Evolutionary conservation across 2,888 invertebrate genomes (phyloP), one percentile per base, ranked within the genome.

Genomic region (Bombylius discolor): DNA sequence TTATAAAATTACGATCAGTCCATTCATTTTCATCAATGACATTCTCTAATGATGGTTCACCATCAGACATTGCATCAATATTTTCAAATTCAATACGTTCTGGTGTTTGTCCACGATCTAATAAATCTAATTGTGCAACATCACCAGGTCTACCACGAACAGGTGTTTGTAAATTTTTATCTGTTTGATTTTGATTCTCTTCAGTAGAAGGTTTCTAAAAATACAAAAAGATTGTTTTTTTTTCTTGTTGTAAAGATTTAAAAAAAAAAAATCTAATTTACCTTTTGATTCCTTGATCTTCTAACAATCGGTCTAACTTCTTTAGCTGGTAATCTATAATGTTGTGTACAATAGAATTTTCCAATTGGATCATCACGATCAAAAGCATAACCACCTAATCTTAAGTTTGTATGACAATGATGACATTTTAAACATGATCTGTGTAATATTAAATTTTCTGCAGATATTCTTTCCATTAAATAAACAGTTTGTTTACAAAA

Each of bases 1-100:
- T 88, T 47, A 90, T 83, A 71, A 92, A 92, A 77, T 96, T 96
- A 63, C 91, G 81, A 64, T 93, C 92, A 0, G 93, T 94, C 89
- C 95, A 94, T 70, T 95, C 94, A 68, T 95, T 94, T 70, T 96
- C 95, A 68, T 93, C 93, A 73, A 93, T 90, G 73, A 90, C 89
- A 72, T 82, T 82, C 45, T 72, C 74, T 33, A 80, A 77, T 4
- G 79, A 78, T 63, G 83, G 81, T 63, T 81, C 81, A 48, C 73
- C 73, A 64, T 83, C 83, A 4, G 81, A 82, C 66, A 81, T 77
- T 54, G 78, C 78, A 34, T 82, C 82, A 13, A 84, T 73, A 72
- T 87, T 87, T 66, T 87, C 84, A 72, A 88, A 88, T 73, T 88
- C 88, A 60, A 87, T 84, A 65, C 89, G 77, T 68, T 89, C 89